Percentiles rank a stretch among this genome's conserved stretches.
These are phyloP conservation scores for Parauchenoglanis ngamensis DNA, from an alignment of 2,797 vertebrate species.

Conservation along the genomic window DNA sequence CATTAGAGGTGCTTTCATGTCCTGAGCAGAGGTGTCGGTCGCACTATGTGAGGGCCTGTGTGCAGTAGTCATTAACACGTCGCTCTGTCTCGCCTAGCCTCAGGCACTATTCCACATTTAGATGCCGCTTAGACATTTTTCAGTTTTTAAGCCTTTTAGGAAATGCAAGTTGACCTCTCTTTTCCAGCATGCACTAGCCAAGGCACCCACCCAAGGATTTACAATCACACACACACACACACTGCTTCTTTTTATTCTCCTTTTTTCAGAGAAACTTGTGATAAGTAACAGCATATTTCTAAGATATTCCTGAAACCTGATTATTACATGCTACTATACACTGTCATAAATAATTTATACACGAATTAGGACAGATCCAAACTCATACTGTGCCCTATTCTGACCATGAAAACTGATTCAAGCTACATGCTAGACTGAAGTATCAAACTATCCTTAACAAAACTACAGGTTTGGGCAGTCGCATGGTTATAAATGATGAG, in stretches of 20 bases:
- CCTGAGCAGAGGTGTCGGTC: constrained; percentile 50
- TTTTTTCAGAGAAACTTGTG: background rate
- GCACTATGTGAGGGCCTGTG: constrained; percentile 19
- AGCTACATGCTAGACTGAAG: background rate
- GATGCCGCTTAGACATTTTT: constrained; percentile 60
- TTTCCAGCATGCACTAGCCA: constrained; percentile 40
- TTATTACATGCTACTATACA: background rate
- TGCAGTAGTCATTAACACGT: constrained; percentile 46
- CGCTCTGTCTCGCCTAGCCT: constrained; percentile 55
- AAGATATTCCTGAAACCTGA: background rate
- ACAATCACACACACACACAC: background rate
- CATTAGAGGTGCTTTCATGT: constrained; percentile 59
- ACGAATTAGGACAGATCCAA: background rate
- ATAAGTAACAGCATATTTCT: background rate
- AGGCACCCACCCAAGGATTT: background rate
- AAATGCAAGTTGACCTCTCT: constrained; percentile 69
- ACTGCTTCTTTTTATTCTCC: background rate
- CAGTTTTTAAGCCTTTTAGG: constrained; percentile 67
- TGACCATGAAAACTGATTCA: background rate
- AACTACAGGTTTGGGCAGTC: background rate
- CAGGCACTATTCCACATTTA: constrained; percentile 70
- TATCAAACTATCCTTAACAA: background rate
- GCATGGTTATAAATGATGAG: background rate
- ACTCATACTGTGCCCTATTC: background rate
- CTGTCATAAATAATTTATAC: background rate